phyloP scores from a whole-genome alignment of 2,113 vertebrate genomes.

The Xiphorhynchus elegans region DNA sequence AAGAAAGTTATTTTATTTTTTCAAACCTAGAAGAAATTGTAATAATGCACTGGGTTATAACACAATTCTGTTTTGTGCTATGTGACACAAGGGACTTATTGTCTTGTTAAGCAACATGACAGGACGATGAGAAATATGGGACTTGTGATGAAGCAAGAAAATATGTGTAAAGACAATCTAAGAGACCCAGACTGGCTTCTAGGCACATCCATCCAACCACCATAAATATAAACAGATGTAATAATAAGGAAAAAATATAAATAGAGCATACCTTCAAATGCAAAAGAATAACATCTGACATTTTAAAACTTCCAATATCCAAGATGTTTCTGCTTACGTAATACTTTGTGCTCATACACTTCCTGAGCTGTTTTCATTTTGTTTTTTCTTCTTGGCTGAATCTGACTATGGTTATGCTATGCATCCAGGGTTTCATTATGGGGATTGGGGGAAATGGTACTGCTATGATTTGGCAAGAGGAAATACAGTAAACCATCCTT shows the following conservation, averaged over 20 bases:
- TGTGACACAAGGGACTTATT: slow-evolving; percentile 52
- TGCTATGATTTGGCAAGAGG: slow-evolving; percentile 50
- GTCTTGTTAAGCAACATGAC: slow-evolving; percentile 49
- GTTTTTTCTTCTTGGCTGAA: not conserved
- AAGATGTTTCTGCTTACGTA: not conserved
- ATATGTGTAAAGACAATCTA: not conserved
- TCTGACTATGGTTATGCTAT: not conserved
- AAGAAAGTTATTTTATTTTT: slow-evolving; percentile 5
- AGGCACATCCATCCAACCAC: rapidly evolving
- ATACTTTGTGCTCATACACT: not conserved
- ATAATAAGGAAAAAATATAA: not conserved
- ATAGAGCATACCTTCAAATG: not conserved
- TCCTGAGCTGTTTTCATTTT: not conserved
- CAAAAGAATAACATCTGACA: not conserved
- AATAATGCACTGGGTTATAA: slow-evolving; percentile 8
- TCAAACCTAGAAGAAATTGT: slow-evolving; percentile 32
- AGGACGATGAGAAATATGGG: slow-evolving; percentile 42
- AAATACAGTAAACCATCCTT: slow-evolving; percentile 55
- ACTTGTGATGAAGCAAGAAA: slow-evolving; percentile 14
- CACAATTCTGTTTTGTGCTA: slow-evolving; percentile 30
- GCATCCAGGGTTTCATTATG: slow-evolving; percentile 50
- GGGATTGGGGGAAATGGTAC: slow-evolving; percentile 51
- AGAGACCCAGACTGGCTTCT: not conserved
- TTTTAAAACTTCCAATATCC: not conserved
- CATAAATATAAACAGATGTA: not conserved